Percentiles rank a stretch among this genome's conserved stretches.
These are phyloP conservation scores for Geotrypetes seraphini DNA, from an alignment of 2,797 vertebrate species.

Conservation along the genomic window DNA sequence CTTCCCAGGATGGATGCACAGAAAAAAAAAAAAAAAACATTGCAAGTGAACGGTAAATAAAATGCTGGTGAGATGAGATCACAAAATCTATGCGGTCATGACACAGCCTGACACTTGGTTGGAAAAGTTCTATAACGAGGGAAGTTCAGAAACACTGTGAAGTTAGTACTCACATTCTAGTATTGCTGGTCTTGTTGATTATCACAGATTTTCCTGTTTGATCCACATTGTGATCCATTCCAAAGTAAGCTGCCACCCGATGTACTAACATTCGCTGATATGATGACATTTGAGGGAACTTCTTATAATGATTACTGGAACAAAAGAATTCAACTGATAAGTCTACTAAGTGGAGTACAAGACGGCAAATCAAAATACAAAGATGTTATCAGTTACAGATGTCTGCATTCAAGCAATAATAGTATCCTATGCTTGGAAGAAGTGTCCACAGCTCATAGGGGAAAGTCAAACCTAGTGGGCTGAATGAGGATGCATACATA, in stretches of 20 bases:
- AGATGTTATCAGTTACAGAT: background rate
- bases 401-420: background rate
- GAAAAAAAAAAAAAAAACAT: background rate
- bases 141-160: background rate
- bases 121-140: too few species aligned
- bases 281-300: conserved; percentile 93
- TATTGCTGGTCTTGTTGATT: conserved; percentile 88
- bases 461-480: too few species aligned
- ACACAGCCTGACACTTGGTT: conserved; percentile 15
- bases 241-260: conserved; percentile 89
- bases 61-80: background rate
- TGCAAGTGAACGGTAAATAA: conserved; percentile 7
- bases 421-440: too few species aligned
- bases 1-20: background rate
- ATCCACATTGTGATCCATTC: conserved; percentile 96
- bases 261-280: conserved; percentile 95
- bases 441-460: too few species aligned
- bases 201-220: conserved; percentile 92
- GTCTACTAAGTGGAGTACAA: too few species aligned
- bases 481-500: too few species aligned
- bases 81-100: background rate
- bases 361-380: too few species aligned
- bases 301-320: conserved; percentile 82
- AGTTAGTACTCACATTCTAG: conserved; percentile 77
- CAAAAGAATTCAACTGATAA: background rate